phyloP scores from a whole-genome alignment of 2,113 vertebrate genomes.

The Cisticola juncidis region DNA sequence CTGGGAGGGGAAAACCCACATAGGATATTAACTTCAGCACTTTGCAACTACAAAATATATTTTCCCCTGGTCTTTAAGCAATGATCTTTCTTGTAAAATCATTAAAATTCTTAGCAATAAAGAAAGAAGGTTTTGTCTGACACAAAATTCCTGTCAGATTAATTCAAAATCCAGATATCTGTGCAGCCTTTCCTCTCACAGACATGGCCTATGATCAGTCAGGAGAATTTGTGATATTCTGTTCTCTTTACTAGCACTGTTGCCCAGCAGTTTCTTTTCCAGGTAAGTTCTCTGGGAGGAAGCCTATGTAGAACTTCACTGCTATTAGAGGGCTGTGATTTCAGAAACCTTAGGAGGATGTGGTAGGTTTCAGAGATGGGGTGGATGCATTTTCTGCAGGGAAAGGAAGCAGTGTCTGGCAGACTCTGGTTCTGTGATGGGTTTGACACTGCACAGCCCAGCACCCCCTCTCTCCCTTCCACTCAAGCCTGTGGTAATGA shows the following conservation, averaged over 20 bases:
- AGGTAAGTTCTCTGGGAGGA: not conserved
- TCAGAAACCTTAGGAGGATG: not conserved
- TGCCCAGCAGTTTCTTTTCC: not conserved
- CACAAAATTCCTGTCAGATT: not conserved
- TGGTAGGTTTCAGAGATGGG: not conserved
- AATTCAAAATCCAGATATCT: conserved; percentile 2
- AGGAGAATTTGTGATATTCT: not conserved
- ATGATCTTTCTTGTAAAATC: not conserved
- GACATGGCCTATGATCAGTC: not conserved
- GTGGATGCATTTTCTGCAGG: not conserved
- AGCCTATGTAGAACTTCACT: not conserved
- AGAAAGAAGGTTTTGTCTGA: not conserved
- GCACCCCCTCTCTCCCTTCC: not conserved
- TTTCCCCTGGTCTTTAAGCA: not conserved
- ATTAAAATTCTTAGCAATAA: not conserved
- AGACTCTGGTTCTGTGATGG: not conserved
- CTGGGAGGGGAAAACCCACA: rapidly evolving
- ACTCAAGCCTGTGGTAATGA: not conserved
- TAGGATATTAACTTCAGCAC: not conserved
- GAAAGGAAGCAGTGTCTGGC: not conserved
- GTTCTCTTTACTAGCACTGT: not conserved
- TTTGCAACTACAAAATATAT: not conserved
- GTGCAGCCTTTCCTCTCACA: not conserved
- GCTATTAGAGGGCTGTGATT: not conserved
- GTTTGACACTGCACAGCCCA: not conserved